Conservation (phyloP, 2,888 invertebrate species). For the Nudaria mundana region DNA sequence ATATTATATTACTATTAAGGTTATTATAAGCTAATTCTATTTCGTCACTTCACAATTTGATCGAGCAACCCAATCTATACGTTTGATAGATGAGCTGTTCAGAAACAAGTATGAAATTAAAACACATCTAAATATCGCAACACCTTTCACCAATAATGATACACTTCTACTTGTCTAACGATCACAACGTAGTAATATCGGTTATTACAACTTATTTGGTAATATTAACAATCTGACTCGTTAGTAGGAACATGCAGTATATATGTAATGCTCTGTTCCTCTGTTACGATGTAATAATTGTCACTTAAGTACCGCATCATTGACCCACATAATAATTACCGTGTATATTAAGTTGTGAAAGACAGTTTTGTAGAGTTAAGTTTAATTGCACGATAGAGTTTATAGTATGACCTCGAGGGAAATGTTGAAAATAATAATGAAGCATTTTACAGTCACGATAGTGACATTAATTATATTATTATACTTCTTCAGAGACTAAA, state of each 20-base stretch:
- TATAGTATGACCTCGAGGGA: not conserved
- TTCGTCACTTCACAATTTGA: not conserved
- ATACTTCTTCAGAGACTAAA: not conserved
- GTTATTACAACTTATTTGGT: conserved; percentile 6
- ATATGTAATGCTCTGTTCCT: conserved; percentile 12
- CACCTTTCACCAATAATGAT: conserved; percentile 6
- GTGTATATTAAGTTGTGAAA: conserved; percentile 2
- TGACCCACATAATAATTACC: conserved; percentile 10
- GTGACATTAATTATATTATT: not conserved
- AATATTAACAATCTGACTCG: conserved; percentile 11
- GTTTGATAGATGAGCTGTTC: not conserved
- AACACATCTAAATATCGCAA: conserved; percentile 4
- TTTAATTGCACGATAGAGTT: conserved; percentile 1
- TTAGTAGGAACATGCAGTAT: conserved; percentile 10
- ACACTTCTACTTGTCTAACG: not conserved
- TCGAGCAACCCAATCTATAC: not conserved
- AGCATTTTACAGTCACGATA: not conserved
- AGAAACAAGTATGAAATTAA: conserved; percentile 3
- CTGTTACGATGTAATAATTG: conserved; percentile 15
- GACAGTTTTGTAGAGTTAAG: conserved; percentile 2
- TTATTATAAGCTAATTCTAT: not conserved
- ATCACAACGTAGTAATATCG: conserved; percentile 2
- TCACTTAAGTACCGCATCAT: conserved; percentile 7
- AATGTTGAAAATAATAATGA: conserved; percentile 1
- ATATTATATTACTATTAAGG: too few species aligned